phyloP scores from a whole-genome alignment of 2,113 vertebrate species.

The Rhinoderma darwinii region DNA sequence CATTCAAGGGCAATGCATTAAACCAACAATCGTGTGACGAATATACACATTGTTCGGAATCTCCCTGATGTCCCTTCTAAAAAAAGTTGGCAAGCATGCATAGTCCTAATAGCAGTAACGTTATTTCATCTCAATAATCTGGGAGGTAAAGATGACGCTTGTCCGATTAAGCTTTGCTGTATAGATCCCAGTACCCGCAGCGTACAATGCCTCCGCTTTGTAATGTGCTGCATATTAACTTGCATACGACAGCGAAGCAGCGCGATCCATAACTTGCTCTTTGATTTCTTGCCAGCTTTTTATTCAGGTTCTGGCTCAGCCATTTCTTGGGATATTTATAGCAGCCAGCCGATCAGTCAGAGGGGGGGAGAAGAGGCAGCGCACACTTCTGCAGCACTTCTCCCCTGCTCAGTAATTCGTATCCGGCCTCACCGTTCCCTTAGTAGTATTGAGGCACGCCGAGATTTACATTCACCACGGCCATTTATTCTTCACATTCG shows the following conservation, averaged over 20 bases:
- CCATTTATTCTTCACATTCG: not conserved
- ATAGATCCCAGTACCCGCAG: not conserved
- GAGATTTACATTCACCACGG: not conserved
- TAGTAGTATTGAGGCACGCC: not conserved
- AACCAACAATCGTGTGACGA: too few relatives aligned
- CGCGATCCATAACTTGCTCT: constrained; percentile 48
- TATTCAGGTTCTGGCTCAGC: constrained; percentile 53
- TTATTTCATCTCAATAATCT: not conserved
- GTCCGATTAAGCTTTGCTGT: not conserved
- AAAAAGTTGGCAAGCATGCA: too few relatives aligned
- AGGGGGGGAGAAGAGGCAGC: not conserved
- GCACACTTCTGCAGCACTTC: constrained; percentile 8
- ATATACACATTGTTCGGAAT: too few relatives aligned
- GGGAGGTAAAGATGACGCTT: not conserved
- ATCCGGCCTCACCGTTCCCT: not conserved
- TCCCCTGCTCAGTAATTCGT: not conserved
- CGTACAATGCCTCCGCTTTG: not conserved
- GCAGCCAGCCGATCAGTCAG: constrained; percentile 29
- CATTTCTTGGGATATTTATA: constrained; percentile 55
- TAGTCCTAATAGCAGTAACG: not conserved
- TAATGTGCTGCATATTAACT: constrained; percentile 19
- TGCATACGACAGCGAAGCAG: constrained; percentile 31
- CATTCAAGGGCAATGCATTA: too few relatives aligned
- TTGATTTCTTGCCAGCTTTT: constrained; percentile 51
- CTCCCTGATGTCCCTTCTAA: too few relatives aligned